Evolutionary conservation across 2,797 vertebrate species (phyloP), one percentile per base, ranked within the genome.

Genomic region (Liasis olivaceus): DNA sequence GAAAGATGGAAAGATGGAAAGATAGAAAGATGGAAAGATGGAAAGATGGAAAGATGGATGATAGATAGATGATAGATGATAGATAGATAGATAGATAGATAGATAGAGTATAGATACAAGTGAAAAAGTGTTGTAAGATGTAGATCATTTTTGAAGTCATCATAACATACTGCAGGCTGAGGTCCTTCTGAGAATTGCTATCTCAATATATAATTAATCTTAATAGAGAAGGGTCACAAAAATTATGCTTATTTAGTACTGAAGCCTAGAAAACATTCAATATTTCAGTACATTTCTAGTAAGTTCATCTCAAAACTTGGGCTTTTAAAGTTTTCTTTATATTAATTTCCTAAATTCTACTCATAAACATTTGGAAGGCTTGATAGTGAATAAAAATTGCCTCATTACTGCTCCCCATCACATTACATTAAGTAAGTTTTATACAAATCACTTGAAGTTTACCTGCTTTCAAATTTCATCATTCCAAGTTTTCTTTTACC

Each of bases 281-380:
- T 72, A 85, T 85, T 93, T 87, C 31, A 60, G 92, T 64, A 93
- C 0, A 86, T 94, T 51, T n/a, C 2, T n/a, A 93, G 62, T 88
- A 91, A 95, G 85, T 91, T 92, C 85, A 92, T 88, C 87, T 94
- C 85, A 92, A 93, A 94, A 91, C 91, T 93, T 2, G 93, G 91
- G 47, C 9, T 91, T 36, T 92, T 42, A 88, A 89, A 92, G 66
- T 59, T 81, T 56, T 90, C 90, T 92, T 89, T 92, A 87, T 89
- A 89, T 77, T 93, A 42, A 36, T 87, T 69, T 94, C 14, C 60
- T 59, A 24, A 90, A 62, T 84, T 89, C 36, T 77, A 66, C 69
- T 26, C 54, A 92, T 88, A 94, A 93, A 60, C 92, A 91, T 85
- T 92, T 60, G 31, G 1, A 93, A 94, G 8, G 84, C 56, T 26